Percentiles rank a stretch among this genome's conserved stretches.
These are phyloP conservation scores for Ectropis grisescens DNA, from an alignment of 1,140 invertebrate species.

Conservation along the genomic window DNA sequence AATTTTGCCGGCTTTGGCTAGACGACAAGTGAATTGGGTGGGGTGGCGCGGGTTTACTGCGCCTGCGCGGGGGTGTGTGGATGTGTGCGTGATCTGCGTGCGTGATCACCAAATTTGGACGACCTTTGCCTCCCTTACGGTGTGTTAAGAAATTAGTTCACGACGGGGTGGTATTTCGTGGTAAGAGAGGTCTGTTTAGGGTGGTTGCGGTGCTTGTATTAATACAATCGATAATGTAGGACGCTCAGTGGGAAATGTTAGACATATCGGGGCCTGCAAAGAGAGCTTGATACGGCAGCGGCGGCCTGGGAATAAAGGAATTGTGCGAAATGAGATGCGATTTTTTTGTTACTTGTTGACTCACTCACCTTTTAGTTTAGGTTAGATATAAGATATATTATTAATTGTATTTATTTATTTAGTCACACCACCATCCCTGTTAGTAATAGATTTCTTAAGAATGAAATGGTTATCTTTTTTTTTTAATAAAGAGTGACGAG, in stretches of 20 bases:
- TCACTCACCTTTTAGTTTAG: too few relatives aligned
- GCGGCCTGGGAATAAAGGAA: too few relatives aligned
- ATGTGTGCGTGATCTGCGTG: slow-evolving; percentile 47
- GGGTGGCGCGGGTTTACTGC: slow-evolving; percentile 31
- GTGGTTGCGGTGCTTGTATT: slow-evolving; percentile 30
- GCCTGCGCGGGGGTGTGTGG: slow-evolving; percentile 34
- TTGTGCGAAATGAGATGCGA: too few relatives aligned
- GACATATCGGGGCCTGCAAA: slow-evolving; percentile 44
- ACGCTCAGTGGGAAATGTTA: slow-evolving; percentile 52
- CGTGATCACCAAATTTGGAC: slow-evolving; percentile 29
- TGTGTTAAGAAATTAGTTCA: background rate
- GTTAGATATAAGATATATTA: too few relatives aligned
- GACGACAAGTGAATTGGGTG: slow-evolving; percentile 43
- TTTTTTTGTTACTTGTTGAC: too few relatives aligned
- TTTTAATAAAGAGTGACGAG: too few relatives aligned
- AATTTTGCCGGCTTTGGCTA: slow-evolving; percentile 49
- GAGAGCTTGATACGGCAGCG: slow-evolving; percentile 11
- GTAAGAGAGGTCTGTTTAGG: slow-evolving; percentile 22
- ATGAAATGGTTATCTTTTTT: too few relatives aligned
- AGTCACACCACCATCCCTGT: too few relatives aligned
- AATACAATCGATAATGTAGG: slow-evolving; percentile 66
- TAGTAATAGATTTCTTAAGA: too few relatives aligned
- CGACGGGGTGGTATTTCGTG: slow-evolving; percentile 21
- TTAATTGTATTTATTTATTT: too few relatives aligned
- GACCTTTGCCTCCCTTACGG: slow-evolving; percentile 25